These are phyloP conservation scores for Oncorhynchus keta DNA, from an alignment of 2,113 vertebrate genomes.

Conservation along the genomic window DNA sequence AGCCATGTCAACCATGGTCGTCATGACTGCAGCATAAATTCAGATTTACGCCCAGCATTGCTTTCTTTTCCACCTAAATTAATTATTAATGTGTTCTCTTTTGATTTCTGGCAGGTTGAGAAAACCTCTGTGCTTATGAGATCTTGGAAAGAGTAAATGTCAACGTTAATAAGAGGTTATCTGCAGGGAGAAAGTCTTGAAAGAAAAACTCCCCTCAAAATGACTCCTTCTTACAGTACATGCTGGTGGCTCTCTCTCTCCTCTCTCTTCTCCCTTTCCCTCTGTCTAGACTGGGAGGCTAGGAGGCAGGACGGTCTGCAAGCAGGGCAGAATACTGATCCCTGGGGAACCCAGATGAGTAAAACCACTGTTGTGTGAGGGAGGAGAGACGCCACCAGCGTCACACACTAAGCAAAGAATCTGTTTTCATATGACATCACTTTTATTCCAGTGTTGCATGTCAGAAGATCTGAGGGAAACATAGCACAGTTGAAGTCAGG, in stretches of 20 bases:
- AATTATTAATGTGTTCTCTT: slow-evolving; percentile 42
- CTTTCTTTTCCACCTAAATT: slow-evolving; percentile 48
- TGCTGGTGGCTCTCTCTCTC: slow-evolving; percentile 2
- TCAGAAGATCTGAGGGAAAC: slow-evolving; percentile 9
- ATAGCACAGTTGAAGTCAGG: no score
- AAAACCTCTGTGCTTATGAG: slow-evolving; percentile 11
- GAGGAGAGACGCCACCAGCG: background rate
- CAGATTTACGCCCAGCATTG: slow-evolving; percentile 33
- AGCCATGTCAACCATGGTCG: slow-evolving; percentile 17
- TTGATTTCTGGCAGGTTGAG: slow-evolving; percentile 35
- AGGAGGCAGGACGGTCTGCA: slow-evolving; percentile 19
- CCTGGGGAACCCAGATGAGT: slow-evolving; percentile 46
- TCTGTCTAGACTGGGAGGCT: slow-evolving; percentile 65
- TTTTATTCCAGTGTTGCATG: slow-evolving; percentile 10
- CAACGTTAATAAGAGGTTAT: slow-evolving; percentile 66
- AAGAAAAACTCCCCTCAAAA: slow-evolving; percentile 47
- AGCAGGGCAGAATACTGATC: slow-evolving; percentile 58
- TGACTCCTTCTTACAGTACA: slow-evolving; percentile 43
- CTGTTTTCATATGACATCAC: background rate
- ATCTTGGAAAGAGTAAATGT: slow-evolving; percentile 46
- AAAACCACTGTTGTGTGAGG: slow-evolving; percentile 25
- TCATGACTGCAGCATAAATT: slow-evolving; percentile 19
- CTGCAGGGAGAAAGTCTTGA: slow-evolving; percentile 60
- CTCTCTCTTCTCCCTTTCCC: slow-evolving; percentile 54
- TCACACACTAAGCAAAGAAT: background rate